These are phyloP conservation scores for Eidolon helvum DNA, from an alignment of 2,113 vertebrate species.

Conservation along the genomic window DNA sequence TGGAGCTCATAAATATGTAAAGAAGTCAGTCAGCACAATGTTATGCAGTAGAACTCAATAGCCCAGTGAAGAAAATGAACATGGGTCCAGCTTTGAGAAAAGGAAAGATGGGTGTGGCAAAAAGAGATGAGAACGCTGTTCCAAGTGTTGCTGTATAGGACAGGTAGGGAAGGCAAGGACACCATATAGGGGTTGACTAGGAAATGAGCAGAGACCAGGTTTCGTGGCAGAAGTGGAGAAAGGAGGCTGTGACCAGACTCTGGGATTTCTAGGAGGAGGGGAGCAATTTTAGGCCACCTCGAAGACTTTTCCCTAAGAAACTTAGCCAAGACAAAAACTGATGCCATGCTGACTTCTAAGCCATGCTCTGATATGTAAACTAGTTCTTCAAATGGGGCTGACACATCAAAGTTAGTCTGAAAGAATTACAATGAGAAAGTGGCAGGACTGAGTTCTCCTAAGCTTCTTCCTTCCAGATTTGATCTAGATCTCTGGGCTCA, in stretches of 20 bases:
- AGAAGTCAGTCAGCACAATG: not conserved
- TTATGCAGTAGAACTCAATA: not conserved
- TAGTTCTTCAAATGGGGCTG: not conserved
- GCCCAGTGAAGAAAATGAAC: not conserved
- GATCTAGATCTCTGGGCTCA: not conserved
- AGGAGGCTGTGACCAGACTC: not conserved
- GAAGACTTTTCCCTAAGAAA: not conserved
- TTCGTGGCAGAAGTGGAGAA: not conserved
- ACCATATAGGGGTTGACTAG: not conserved
- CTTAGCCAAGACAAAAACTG: not conserved
- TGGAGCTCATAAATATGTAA: not conserved
- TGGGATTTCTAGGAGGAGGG: not conserved
- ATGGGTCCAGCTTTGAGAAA: not conserved
- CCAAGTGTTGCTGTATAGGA: not conserved
- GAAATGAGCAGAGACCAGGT: not conserved
- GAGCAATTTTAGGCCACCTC: not conserved
- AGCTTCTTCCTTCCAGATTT: conserved; percentile 8
- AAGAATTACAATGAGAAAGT: not conserved
- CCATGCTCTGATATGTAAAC: not conserved
- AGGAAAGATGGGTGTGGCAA: not conserved
- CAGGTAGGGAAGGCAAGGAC: not conserved
- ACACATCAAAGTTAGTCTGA: not conserved
- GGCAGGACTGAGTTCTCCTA: not conserved
- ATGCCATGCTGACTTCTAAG: not conserved
- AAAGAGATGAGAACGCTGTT: not conserved